phyloP scores from a whole-genome alignment of 2,113 vertebrate genomes.

The Numenius arquata region DNA sequence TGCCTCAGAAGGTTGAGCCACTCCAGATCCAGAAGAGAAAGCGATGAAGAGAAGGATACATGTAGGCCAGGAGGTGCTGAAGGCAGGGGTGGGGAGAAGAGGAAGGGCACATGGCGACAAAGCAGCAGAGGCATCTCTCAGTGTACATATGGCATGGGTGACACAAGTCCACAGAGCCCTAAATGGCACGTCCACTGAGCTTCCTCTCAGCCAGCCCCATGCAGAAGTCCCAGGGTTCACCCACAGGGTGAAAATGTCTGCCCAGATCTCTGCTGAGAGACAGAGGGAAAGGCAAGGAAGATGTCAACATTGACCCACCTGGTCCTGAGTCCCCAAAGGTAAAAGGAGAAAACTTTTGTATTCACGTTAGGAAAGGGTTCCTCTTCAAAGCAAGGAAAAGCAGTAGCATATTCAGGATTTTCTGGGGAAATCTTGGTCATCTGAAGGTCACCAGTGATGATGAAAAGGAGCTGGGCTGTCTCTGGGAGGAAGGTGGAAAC shows the following conservation, averaged over 20 bases:
- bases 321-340: background rate
- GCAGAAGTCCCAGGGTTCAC: background rate
- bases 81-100: background rate
- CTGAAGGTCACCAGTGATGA: background rate
- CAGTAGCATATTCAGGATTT: background rate
- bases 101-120: background rate
- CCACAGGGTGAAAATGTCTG: background rate
- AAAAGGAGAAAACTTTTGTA: background rate
- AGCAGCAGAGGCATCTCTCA: background rate
- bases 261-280: background rate
- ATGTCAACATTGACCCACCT: background rate
- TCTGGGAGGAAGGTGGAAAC: background rate
- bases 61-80: background rate
- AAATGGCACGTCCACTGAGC: background rate
- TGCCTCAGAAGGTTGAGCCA: background rate
- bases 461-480: background rate
- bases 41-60: background rate
- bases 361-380: background rate
- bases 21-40: background rate
- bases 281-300: background rate
- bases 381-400: background rate
- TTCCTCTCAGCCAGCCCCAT: background rate
- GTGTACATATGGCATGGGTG: background rate
- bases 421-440: background rate
- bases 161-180: background rate